A percentile compares a stretch with the other conserved stretches of the same genome.
phyloP scores from a whole-genome alignment of 2,888 invertebrate genomes.

The Teleiodes luculella region DNA sequence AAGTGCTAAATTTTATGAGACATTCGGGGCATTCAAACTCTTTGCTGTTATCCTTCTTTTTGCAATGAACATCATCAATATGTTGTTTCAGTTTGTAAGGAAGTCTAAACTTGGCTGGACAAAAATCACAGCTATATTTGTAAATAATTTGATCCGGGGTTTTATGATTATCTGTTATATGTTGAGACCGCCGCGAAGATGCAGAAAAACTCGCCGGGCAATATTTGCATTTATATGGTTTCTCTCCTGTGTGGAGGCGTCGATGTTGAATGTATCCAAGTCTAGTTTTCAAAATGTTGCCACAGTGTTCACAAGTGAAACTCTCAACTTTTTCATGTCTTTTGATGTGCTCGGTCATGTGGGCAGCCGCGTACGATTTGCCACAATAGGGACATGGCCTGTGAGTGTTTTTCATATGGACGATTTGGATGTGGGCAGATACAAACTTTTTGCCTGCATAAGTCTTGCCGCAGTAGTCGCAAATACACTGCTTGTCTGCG shows the following conservation, averaged over 20 bases:
- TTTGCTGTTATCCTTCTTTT: constrained; percentile 24
- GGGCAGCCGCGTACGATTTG: constrained; percentile 55
- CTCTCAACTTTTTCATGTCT: constrained; percentile 37
- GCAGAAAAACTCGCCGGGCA: constrained; percentile 60
- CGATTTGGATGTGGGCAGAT: constrained; percentile 62
- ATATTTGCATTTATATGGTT: constrained; percentile 52
- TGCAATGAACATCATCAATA: constrained; percentile 40
- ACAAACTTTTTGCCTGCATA: constrained; percentile 60
- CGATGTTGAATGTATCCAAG: constrained; percentile 58
- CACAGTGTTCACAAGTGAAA: constrained; percentile 53
- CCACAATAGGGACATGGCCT: constrained; percentile 59
- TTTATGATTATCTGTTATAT: constrained; percentile 50
- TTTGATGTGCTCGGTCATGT: constrained; percentile 60
- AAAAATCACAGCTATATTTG: constrained; percentile 50
- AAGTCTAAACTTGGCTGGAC: constrained; percentile 53
- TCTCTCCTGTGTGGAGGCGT: constrained; percentile 62
- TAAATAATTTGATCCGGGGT: constrained; percentile 29
- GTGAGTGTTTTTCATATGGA: constrained; percentile 61
- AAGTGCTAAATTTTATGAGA: constrained; percentile 49
- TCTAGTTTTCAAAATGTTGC: constrained; percentile 46
- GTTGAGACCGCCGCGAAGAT: constrained; percentile 60
- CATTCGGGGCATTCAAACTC: constrained; percentile 49
- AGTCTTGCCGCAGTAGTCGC: constrained; percentile 61
- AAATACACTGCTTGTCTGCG: constrained; percentile 47
- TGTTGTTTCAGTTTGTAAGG: constrained; percentile 55